A percentile compares a stretch with the other conserved stretches of the same genome.
phyloP scores from a whole-genome alignment of 2,888 invertebrate species.

The Blastobasis lacticolella region DNA sequence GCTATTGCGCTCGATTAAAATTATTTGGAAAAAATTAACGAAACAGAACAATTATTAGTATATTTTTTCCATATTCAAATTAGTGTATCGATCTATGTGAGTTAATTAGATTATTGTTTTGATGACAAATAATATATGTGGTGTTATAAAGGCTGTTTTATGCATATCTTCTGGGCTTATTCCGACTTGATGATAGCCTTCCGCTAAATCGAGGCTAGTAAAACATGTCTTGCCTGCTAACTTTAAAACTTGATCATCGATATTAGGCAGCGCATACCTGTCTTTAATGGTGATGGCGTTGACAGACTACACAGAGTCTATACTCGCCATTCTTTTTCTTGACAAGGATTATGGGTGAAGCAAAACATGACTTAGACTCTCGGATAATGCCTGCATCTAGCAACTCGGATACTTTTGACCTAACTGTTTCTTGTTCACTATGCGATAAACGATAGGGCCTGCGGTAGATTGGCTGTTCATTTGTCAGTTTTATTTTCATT shows the following conservation, averaged over 20 bases:
- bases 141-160: constrained; percentile 19
- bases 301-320: constrained; percentile 21
- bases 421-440: constrained; percentile 9
- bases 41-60: too few species aligned
- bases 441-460: constrained; percentile 14
- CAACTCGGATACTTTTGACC: constrained; percentile 14
- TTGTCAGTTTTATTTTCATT: constrained; percentile 13
- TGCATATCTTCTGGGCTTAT: constrained; percentile 11
- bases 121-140: too few species aligned
- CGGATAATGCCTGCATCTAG: constrained; percentile 19
- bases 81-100: too few species aligned
- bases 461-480: constrained; percentile 12
- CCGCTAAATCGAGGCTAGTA: constrained; percentile 17
- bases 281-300: constrained; percentile 19
- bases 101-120: too few species aligned
- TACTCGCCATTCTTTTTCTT: constrained; percentile 20
- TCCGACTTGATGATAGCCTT: constrained; percentile 18
- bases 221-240: constrained; percentile 19
- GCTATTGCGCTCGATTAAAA: too few species aligned
- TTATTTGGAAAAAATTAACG: too few species aligned
- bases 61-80: too few species aligned
- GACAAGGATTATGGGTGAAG: constrained; percentile 20
- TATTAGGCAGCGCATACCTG: constrained; percentile 20
- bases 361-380: constrained; percentile 17
- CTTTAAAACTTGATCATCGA: constrained; percentile 19